phyloP scores from a whole-genome alignment of 2,888 invertebrate genomes.

The Drosophila mimetica region DNA sequence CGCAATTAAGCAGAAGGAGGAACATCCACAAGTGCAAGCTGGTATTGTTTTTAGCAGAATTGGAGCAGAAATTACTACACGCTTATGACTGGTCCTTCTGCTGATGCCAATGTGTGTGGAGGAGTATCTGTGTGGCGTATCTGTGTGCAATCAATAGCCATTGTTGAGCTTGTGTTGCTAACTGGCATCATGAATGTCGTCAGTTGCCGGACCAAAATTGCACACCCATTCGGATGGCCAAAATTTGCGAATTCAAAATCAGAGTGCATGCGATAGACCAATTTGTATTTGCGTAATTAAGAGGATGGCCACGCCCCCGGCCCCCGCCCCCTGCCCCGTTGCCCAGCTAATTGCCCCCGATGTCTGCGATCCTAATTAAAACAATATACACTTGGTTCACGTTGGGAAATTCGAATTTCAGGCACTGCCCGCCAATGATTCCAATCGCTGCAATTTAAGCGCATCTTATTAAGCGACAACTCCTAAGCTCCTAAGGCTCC shows the following conservation, averaged over 20 bases:
- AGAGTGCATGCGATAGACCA: conserved; percentile 52
- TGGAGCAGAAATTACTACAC: conserved; percentile 68
- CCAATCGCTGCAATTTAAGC: conserved; percentile 33
- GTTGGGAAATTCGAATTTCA: conserved; percentile 9
- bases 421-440: conserved; percentile 16
- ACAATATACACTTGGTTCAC: conserved; percentile 42
- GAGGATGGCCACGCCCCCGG: conserved; percentile 28
- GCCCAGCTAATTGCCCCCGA: conserved; percentile 47
- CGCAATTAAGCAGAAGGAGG: conserved; percentile 26
- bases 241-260: conserved; percentile 44
- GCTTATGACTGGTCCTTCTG: conserved; percentile 50
- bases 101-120: background rate
- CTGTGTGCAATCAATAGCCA: conserved; percentile 67
- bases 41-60: conserved; percentile 56
- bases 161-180: conserved; percentile 64
- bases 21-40: conserved; percentile 7
- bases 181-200: conserved; percentile 48
- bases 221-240: background rate
- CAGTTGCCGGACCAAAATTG: conserved; percentile 16
- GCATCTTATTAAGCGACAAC: conserved; percentile 33
- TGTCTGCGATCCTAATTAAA: conserved; percentile 52
- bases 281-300: conserved; percentile 70
- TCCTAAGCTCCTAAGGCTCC: conserved; percentile 4
- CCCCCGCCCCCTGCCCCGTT: background rate
- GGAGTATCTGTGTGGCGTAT: conserved; percentile 3